These are phyloP conservation scores for Leptodactylus fuscus DNA, from an alignment of 2,113 vertebrate species.

Conservation along the genomic window DNA sequence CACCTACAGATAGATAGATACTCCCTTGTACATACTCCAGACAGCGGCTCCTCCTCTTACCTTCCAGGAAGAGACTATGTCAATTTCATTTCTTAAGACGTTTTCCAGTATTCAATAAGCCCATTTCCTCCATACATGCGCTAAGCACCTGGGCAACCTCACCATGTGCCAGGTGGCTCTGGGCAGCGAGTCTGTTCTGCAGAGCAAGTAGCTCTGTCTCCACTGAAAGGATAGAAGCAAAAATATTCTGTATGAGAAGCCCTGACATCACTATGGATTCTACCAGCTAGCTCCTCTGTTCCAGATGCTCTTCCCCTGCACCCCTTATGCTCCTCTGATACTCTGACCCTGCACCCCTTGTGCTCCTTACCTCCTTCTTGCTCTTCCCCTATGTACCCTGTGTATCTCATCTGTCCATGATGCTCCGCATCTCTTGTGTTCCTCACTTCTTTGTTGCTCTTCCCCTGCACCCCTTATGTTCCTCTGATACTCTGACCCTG, in stretches of 20 bases:
- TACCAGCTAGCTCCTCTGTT: no score
- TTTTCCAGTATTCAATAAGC: not conserved
- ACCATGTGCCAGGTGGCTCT: not conserved
- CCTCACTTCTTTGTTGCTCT: not conserved
- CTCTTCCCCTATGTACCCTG: no score
- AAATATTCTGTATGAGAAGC: not conserved
- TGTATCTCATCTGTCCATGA: no score
- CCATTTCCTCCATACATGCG: conserved; percentile 36
- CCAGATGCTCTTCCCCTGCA: no score
- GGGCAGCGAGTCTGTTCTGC: not conserved
- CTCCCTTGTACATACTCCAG: no score
- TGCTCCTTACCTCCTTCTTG: no score
- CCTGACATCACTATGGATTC: no score
- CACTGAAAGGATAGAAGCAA: conserved; percentile 9
- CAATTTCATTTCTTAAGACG: not conserved
- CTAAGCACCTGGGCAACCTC: conserved; percentile 28
- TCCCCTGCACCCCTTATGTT: not conserved
- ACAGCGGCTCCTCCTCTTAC: not conserved
- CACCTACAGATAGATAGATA: no score
- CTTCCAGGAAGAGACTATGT: not conserved
- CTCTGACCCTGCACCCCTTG: not conserved
- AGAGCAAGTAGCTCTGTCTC: not conserved
- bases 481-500: no score
- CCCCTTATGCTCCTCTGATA: no score
- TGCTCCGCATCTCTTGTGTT: no score